Base-by-base conservation (phyloP, 2,797 vertebrate genomes). In the Chloroceryle inda region DNA sequence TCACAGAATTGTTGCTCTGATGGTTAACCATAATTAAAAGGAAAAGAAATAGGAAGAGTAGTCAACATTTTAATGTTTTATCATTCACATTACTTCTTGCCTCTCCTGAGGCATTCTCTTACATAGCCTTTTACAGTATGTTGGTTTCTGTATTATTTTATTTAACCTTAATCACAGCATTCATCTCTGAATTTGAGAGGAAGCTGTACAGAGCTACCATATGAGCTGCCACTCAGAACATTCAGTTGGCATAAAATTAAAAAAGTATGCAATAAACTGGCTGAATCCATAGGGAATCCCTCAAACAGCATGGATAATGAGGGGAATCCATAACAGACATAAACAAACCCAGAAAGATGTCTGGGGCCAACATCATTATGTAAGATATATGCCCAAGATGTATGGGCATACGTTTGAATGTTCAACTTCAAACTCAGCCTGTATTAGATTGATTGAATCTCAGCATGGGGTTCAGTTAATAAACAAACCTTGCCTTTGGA, bases 291-390 rank as follows among this genome's bases (percentile, higher is more conserved):
- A 78, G 98, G 98, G 98, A 98, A 97, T 98, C 97, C 97, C 98
- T 99, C 98, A 99, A 99, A 99, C 98, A 98, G 98, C 98, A 98
- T 98, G 97, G 97, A 97, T 99, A 99, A 99, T 98, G 98, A 99
- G 96, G 93, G 95, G 97, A 98, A 98, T 98, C 98, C 97, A 98
- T 98, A 98, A 98, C 97, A 98, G 98, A 98, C 98, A 98, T 98
- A 99, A 98, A 99, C 98, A 99, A 98, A 98, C 97, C 97, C 98
- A 98, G 98, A 98, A 98, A 97, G 98, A 98, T 98, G 98, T 98
- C 98, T 97, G 97, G 97, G 98, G 98, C 98, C 96, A 96, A 97
- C 97, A 98, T 99, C 98, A 98, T 99, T 99, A 98, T 98, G 97
- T 97, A 97, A 97, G 98, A 98, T 98, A 98, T 98, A 98, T 98